These are phyloP conservation scores for Phalacrocorax carbo DNA, from an alignment of 2,113 vertebrate species.

Conservation along the genomic window DNA sequence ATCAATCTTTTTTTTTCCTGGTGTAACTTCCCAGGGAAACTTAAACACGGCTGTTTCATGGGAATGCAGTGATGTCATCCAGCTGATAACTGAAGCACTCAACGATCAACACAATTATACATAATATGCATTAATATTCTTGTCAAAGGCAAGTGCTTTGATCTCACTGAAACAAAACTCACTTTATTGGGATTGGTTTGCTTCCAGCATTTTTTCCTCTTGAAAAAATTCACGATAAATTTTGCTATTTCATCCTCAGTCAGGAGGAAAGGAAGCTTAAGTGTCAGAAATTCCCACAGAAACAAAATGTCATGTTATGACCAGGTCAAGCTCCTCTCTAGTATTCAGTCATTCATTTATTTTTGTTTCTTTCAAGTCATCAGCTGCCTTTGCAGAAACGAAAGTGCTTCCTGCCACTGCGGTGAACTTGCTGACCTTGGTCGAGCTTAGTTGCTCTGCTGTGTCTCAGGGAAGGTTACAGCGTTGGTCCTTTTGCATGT, in stretches of 20 bases:
- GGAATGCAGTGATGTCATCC: neutral
- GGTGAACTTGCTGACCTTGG: neutral
- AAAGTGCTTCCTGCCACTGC: neutral
- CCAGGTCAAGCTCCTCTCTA: conserved; percentile 6
- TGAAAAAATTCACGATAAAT: neutral
- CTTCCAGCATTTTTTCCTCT: neutral
- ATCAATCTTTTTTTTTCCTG: neutral
- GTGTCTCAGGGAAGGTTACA: neutral
- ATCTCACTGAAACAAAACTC: neutral
- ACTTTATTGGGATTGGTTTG: neutral
- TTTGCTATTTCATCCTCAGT: neutral
- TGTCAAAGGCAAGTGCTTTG: neutral
- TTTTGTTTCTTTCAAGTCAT: conserved; percentile 46
- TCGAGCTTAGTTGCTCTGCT: neutral
- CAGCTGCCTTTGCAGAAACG: neutral
- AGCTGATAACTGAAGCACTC: neutral
- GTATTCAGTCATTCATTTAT: neutral
- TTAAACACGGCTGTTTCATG: neutral
- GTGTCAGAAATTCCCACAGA: conserved; percentile 54
- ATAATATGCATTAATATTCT: neutral
- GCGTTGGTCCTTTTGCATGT: neutral
- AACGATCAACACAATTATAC: neutral
- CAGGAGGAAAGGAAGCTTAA: conserved; percentile 1
- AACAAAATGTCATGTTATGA: neutral
- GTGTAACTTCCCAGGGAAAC: neutral